phyloP scores from a whole-genome alignment of 2,888 invertebrate species.

The Dione juno region DNA sequence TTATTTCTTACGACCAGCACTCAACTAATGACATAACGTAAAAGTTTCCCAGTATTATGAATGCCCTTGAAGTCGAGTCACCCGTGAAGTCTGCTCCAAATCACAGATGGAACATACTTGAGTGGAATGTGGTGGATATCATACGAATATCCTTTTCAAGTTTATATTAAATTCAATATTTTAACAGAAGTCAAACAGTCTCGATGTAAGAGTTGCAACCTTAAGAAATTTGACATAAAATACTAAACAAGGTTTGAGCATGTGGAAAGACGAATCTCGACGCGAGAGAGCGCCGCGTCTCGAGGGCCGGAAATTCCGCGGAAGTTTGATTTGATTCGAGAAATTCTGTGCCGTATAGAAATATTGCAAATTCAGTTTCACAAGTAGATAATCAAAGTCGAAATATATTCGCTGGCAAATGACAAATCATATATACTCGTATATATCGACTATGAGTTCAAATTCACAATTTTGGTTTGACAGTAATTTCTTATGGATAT shows the following conservation, averaged over 20 bases:
- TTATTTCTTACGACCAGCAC: constrained; percentile 34
- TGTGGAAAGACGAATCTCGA: constrained; percentile 68
- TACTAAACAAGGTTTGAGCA: constrained; percentile 71
- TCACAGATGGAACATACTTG: constrained; percentile 55
- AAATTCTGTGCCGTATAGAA: constrained; percentile 64
- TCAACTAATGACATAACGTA: constrained; percentile 34
- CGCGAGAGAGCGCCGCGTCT: constrained; percentile 60
- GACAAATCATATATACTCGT: constrained; percentile 12
- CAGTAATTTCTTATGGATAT: neutral
- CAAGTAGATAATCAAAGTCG: constrained; percentile 34
- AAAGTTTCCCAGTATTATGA: constrained; percentile 31
- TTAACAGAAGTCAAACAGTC: constrained; percentile 56
- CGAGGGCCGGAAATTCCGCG: constrained; percentile 60
- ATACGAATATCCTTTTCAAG: constrained; percentile 25
- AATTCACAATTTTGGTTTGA: neutral
- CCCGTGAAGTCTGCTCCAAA: constrained; percentile 28
- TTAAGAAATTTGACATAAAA: constrained; percentile 67
- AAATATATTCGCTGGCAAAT: constrained; percentile 3
- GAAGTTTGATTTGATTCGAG: constrained; percentile 74
- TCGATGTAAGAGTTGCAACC: constrained; percentile 51
- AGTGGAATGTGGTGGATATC: constrained; percentile 56
- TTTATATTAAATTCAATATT: constrained; percentile 63
- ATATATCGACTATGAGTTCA: constrained; percentile 4
- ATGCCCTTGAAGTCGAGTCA: constrained; percentile 31
- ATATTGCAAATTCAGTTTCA: constrained; percentile 66